Base-by-base conservation (phyloP, 2,797 vertebrate genomes). In the Rhinella marina region DNA sequence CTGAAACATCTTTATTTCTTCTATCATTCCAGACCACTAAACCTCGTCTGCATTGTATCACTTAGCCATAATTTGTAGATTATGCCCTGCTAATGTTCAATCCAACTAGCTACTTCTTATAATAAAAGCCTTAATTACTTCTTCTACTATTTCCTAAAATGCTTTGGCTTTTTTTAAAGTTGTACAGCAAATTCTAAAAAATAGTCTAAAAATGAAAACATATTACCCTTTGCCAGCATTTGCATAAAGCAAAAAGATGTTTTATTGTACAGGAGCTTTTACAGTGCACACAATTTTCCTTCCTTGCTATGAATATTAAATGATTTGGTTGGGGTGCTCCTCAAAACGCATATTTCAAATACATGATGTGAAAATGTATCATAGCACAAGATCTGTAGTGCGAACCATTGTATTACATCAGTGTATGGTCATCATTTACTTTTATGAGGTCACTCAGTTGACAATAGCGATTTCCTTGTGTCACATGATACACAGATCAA, bases 1-100 rank as follows among this genome's bases (percentile, higher is more conserved):
- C 62, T 59, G 80, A 89, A 86, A 89, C 88, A 86, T 89, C 88
- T 89, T 89, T 89, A 89, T 89, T 86, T 86, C 88, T 85, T 77
- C 80, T 84, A 89, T 84, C 85, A 89, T 89, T 89, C 88, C 73
- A 85, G 85, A 73, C 88, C 85, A 89, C 88, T 89, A 89, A 89
- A 84, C 88, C 81, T 89, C 59, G 85, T 82, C 88, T 89, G 88
- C 88, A 89, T 89, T 89, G 88, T 89, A 89, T 89, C 88, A 89
- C 88, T 86, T 83, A 89, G 88, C 81, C 75, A 86, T 89, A 86
- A 86, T 89, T 89, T 89, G 88, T 87, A 89, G 88, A 89, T 89
- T 86, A 89, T 86, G 85, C 75, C 73, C 85, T 80, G 85, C 88
- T 89, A 89, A 89, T 89, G 88, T 89, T 79, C 85, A 83, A 48